These are phyloP conservation scores for Mormyrus iriodes DNA, from an alignment of 2,113 vertebrate genomes.

Conservation along the genomic window DNA sequence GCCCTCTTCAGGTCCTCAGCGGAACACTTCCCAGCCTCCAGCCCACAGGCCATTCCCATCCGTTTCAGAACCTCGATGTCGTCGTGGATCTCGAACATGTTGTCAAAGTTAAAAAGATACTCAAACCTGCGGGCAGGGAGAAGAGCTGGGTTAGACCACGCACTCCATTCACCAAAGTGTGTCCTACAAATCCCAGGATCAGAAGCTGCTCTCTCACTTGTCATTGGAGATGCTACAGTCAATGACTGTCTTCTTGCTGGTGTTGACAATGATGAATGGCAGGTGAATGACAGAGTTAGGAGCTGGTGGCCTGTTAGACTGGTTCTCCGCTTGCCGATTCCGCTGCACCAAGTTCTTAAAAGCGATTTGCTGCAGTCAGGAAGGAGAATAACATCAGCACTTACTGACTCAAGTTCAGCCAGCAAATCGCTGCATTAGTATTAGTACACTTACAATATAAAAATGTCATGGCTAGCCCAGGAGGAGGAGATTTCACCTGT, in stretches of 20 bases:
- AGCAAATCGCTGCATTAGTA: neutral
- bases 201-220: slow-evolving; percentile 69
- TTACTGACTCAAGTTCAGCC: neutral
- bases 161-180: neutral
- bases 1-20: slow-evolving; percentile 87
- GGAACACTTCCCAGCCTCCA: slow-evolving; percentile 91
- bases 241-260: slow-evolving; percentile 98
- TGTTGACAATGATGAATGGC: slow-evolving; percentile 97
- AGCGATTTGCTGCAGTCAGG: slow-evolving; percentile 87
- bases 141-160: neutral
- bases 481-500: slow-evolving; percentile 66
- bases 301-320: slow-evolving; percentile 80
- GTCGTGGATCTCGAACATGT: slow-evolving; percentile 98
- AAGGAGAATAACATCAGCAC: neutral
- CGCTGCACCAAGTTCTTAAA: slow-evolving; percentile 97
- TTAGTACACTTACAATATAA: neutral
- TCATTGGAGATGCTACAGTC: slow-evolving; percentile 99
- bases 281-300: slow-evolving; percentile 94
- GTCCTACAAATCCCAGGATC: neutral
- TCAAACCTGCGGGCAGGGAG: slow-evolving; percentile 72
- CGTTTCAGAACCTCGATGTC: slow-evolving; percentile 97
- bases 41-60: slow-evolving; percentile 96
- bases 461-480: neutral
- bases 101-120: slow-evolving; percentile 98
- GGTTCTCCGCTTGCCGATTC: slow-evolving; percentile 86